A percentile compares a stretch with the other conserved stretches of the same genome.
Evolutionary conservation across 2,113 vertebrate genomes (phyloP).

Genomic region (Catharus bicknelli): DNA sequence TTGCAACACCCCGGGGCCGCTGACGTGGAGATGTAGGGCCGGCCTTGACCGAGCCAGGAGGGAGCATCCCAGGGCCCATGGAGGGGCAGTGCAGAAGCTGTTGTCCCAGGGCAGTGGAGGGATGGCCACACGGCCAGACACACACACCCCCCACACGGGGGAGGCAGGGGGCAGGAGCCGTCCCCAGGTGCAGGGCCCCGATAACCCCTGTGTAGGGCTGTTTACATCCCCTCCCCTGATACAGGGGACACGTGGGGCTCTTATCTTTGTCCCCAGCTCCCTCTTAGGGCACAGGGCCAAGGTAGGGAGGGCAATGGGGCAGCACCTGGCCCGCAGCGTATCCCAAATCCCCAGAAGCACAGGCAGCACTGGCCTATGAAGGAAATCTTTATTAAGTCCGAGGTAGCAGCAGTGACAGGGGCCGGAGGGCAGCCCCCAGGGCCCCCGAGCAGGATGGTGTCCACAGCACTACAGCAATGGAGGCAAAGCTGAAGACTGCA

Average conservation of each 20-base stretch:
- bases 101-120: background rate
- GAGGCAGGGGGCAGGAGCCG: background rate
- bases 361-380: background rate
- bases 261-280: background rate
- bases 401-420: slow-evolving; percentile 50
- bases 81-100: background rate
- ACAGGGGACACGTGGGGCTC: background rate
- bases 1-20: background rate
- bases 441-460: background rate
- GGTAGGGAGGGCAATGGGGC: too few species aligned
- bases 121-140: background rate
- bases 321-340: fast-evolving
- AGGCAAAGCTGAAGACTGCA: slow-evolving; percentile 50
- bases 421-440: background rate
- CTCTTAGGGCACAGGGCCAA: background rate
- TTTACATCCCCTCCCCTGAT: fast-evolving
- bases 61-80: fast-evolving
- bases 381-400: slow-evolving; percentile 43
- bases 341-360: background rate
- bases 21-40: fast-evolving
- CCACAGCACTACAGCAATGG: slow-evolving; percentile 8
- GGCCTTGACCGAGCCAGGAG: background rate
- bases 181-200: background rate
- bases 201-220: background rate
- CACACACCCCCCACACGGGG: too few species aligned